phyloP scores from a whole-genome alignment of 2,113 vertebrate species.

The Bucco capensis region DNA sequence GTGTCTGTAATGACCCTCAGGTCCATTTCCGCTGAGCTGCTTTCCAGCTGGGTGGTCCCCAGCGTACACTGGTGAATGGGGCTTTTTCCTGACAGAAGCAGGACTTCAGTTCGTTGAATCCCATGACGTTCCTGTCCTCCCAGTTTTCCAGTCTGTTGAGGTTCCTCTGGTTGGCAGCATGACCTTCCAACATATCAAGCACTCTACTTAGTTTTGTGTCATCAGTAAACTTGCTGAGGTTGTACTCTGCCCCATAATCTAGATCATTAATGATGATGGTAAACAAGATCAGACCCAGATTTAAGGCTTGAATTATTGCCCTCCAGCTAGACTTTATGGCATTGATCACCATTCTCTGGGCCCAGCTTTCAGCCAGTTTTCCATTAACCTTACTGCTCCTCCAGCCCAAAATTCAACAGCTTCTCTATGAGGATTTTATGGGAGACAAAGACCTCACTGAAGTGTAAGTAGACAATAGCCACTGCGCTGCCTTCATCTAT shows the following conservation, averaged over 20 bases:
- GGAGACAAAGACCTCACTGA: too few species aligned
- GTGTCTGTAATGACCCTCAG: fast-evolving
- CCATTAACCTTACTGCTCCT: background rate
- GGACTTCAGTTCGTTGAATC: background rate
- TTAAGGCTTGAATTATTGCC: background rate
- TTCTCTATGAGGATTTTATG: background rate
- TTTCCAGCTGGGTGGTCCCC: background rate
- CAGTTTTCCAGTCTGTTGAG: background rate
- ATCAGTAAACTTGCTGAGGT: too few species aligned
- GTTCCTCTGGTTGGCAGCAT: background rate
- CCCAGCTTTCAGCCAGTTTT: background rate
- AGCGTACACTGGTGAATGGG: fast-evolving
- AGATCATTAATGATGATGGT: background rate
- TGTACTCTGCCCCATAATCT: background rate
- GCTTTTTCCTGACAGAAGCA: background rate
- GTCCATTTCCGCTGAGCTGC: background rate
- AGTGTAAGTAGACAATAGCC: background rate
- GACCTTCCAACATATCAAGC: background rate
- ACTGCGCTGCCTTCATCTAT: background rate
- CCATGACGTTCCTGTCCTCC: background rate
- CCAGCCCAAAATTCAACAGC: background rate
- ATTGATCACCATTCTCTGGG: background rate
- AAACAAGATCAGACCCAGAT: background rate
- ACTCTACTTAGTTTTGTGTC: background rate
- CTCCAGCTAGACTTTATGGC: background rate